A percentile compares a stretch with the other conserved stretches of the same genome.
Evolutionary conservation across 2,888 invertebrate species (phyloP).

Genomic region (Agriotes lineatus): DNA sequence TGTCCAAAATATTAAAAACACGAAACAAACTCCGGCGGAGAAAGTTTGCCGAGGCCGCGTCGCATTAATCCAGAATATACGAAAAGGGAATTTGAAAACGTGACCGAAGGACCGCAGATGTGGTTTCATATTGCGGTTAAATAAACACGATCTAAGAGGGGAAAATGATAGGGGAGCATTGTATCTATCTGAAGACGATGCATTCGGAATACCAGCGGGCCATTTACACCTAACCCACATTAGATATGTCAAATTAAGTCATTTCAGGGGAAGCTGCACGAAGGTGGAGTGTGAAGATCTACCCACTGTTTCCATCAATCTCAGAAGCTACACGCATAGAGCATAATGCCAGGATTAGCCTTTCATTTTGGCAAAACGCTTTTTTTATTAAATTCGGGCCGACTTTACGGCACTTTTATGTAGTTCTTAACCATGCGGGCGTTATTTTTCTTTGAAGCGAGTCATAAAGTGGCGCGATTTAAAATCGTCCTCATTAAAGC

Average conservation of each 20-base stretch:
- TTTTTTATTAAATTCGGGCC: slow-evolving; percentile 44
- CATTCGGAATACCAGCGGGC: background rate
- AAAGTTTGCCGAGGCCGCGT: background rate
- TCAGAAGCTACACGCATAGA: slow-evolving; percentile 15
- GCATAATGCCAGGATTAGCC: slow-evolving; percentile 15
- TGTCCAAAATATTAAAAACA: too few relatives aligned
- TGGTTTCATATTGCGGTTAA: slow-evolving; percentile 31
- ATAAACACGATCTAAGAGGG: slow-evolving; percentile 27
- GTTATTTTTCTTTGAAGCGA: slow-evolving; percentile 35
- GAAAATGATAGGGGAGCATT: slow-evolving; percentile 2
- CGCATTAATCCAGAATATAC: slow-evolving; percentile 42
- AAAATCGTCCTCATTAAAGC: slow-evolving; percentile 32
- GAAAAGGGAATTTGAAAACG: slow-evolving; percentile 26
- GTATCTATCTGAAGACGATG: background rate
- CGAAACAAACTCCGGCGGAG: too few relatives aligned
- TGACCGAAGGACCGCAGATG: slow-evolving; percentile 30
- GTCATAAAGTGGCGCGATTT: slow-evolving; percentile 34
- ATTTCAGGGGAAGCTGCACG: background rate
- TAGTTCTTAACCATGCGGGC: slow-evolving; percentile 29
- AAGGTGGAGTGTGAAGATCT: slow-evolving; percentile 16
- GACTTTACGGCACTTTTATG: slow-evolving; percentile 41
- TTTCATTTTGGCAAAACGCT: slow-evolving; percentile 42
- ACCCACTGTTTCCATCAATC: slow-evolving; percentile 15
- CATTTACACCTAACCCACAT: background rate
- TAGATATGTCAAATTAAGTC: too few relatives aligned